A percentile compares a stretch with the other conserved stretches of the same genome.
Evolutionary conservation across 2,797 vertebrate species (phyloP).

Genomic region (Nasua narica): DNA sequence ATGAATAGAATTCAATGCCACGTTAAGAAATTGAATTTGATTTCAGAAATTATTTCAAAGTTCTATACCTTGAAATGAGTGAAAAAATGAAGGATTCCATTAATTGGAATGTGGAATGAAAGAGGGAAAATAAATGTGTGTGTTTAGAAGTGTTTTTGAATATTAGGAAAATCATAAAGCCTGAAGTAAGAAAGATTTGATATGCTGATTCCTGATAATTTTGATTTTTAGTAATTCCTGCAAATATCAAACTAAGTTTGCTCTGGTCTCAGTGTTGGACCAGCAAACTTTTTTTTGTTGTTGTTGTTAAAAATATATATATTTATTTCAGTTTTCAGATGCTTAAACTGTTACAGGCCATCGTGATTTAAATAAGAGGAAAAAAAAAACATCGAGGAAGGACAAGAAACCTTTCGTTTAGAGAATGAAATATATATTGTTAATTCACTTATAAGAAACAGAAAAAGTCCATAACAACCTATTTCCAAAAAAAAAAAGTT

Average conservation of each 20-base stretch:
- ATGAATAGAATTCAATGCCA: not conserved
- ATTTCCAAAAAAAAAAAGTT: slow-evolving; percentile 66
- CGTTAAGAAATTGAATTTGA: not conserved
- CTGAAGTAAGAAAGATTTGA: not conserved
- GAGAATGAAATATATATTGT: slow-evolving; percentile 83
- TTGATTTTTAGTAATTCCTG: not conserved
- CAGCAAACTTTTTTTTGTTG: too few relatives aligned
- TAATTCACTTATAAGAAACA: slow-evolving; percentile 81
- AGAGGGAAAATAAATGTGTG: not conserved
- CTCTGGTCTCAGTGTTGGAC: not conserved
- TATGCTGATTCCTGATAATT: not conserved
- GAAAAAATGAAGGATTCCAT: not conserved
- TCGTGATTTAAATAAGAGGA: slow-evolving; percentile 84
- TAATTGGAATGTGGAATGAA: not conserved
- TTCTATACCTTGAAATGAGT: not conserved
- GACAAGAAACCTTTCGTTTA: slow-evolving; percentile 79
- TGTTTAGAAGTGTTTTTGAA: not conserved
- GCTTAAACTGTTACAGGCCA: slow-evolving; percentile 82
- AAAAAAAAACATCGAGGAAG: slow-evolving; percentile 81
- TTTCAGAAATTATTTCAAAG: slow-evolving; percentile 32
- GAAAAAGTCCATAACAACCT: slow-evolving; percentile 79
- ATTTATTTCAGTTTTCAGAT: slow-evolving; percentile 85
- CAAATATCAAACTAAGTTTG: not conserved
- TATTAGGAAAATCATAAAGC: not conserved
- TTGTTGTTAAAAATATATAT: slow-evolving; percentile 86